Percentiles rank a stretch among this genome's conserved stretches.
These are phyloP conservation scores for Atherinomorus stipes DNA, from an alignment of 2,113 vertebrate species.

Conservation along the genomic window DNA sequence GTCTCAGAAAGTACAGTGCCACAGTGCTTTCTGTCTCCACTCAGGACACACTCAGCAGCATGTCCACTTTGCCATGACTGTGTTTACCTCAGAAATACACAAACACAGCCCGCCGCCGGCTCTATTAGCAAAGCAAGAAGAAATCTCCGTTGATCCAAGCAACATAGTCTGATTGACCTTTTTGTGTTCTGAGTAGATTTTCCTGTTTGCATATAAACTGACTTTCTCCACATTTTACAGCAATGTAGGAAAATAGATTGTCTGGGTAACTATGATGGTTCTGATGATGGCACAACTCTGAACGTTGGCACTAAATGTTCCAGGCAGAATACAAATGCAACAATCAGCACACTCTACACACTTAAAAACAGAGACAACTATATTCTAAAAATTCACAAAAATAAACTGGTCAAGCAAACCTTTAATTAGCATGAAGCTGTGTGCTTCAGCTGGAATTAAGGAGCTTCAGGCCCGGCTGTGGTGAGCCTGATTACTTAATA, in stretches of 20 bases:
- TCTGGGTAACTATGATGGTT: conserved; percentile 1
- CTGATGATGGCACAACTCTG: conserved; percentile 30
- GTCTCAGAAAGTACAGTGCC: conserved; percentile 63
- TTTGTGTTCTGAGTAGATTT: conserved; percentile 18
- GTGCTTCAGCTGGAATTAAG: conserved; percentile 79
- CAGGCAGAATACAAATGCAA: conserved; percentile 60
- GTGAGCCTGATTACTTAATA: conserved; percentile 85
- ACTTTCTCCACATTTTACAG: conserved; percentile 19
- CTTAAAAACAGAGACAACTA: conserved; percentile 68
- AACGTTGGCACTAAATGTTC: conserved; percentile 32
- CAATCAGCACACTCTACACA: conserved; percentile 46
- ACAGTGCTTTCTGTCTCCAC: conserved; percentile 66
- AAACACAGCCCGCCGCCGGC: conserved; percentile 56
- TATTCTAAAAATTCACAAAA: conserved; percentile 74
- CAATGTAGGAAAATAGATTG: not conserved
- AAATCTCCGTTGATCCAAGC: conserved; percentile 42
- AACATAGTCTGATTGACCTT: conserved; percentile 29
- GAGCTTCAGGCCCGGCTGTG: conserved; percentile 75
- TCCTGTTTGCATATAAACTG: not conserved
- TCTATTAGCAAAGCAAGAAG: conserved; percentile 60
- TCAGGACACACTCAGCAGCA: conserved; percentile 76
- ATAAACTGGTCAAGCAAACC: conserved; percentile 76
- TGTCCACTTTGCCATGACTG: conserved; percentile 71
- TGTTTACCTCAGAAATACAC: conserved; percentile 76
- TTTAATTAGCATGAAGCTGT: conserved; percentile 81